phyloP scores from a whole-genome alignment of 37 sponge, comb jelly and placozoan genomes.

The Halisarca cf. caerulea region DNA sequence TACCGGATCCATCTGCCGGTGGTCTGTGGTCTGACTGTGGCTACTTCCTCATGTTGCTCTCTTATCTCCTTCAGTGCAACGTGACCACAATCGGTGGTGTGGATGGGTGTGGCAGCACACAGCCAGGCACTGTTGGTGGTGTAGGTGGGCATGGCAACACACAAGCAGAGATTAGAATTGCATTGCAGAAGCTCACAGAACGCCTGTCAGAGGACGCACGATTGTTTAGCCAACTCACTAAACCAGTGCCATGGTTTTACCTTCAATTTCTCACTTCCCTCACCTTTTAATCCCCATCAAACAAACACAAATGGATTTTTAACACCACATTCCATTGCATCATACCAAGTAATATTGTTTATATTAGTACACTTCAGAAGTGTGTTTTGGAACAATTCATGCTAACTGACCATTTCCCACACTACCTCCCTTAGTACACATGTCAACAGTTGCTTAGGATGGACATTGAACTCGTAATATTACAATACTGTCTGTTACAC shows the following conservation, averaged over 20 bases:
- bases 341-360: no score
- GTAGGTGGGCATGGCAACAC: neutral
- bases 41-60: constrained; percentile 6
- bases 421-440: no score
- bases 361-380: no score
- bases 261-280: neutral
- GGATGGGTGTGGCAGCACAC: neutral
- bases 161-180: neutral
- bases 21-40: constrained; percentile 9
- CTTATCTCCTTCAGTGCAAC: neutral
- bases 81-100: neutral
- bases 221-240: neutral
- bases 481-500: no score
- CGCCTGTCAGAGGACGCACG: constrained; percentile 1
- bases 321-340: no score
- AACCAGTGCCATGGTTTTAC: neutral
- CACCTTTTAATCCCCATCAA: neutral
- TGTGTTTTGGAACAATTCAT: no score
- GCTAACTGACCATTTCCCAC: no score
- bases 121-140: neutral
- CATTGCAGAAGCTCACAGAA: neutral
- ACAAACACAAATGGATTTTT: no score
- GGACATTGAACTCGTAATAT: no score
- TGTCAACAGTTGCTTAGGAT: no score
- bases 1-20: neutral